Percentiles rank a stretch among this genome's conserved stretches.
Evolutionary conservation across 2,797 vertebrate species (phyloP).

Genomic region (Schizopygopsis malacanthus): DNA sequence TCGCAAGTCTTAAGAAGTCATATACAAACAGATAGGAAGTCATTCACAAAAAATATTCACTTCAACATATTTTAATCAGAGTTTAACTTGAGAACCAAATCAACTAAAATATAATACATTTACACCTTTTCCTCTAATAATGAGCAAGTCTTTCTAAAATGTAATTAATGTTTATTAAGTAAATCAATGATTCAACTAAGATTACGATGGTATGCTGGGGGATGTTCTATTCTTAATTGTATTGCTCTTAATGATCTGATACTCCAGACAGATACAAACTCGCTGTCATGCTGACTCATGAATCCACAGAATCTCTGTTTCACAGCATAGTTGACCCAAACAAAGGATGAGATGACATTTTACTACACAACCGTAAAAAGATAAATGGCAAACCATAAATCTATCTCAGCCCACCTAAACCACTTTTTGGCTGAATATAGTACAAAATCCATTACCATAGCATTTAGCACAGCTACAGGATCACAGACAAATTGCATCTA

Average conservation of each 20-base stretch:
- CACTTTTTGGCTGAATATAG: constrained; percentile 11
- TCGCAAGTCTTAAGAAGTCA: neutral
- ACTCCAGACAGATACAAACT: constrained; percentile 8
- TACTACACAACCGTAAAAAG: constrained; percentile 2
- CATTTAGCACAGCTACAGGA: constrained; percentile 7
- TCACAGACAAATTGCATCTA: neutral
- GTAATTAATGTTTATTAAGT: neutral
- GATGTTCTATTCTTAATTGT: constrained; percentile 26
- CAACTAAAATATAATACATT: neutral
- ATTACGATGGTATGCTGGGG: neutral
- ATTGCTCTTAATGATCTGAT: constrained; percentile 20
- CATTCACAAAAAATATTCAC: too few relatives aligned
- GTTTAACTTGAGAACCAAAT: neutral
- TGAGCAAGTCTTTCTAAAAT: constrained; percentile 1
- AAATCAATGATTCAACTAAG: neutral
- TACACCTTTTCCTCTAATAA: neutral
- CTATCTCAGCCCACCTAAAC: constrained; percentile 20
- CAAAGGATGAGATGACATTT: too few relatives aligned
- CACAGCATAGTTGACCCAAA: too few relatives aligned
- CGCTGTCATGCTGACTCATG: neutral
- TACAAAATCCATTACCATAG: constrained; percentile 13
- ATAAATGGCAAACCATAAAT: constrained; percentile 37
- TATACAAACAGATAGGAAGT: neutral
- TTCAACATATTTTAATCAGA: neutral
- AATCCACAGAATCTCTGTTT: neutral